phyloP scores from a whole-genome alignment of 2,113 vertebrate genomes.

The Oenanthe melanoleuca region DNA sequence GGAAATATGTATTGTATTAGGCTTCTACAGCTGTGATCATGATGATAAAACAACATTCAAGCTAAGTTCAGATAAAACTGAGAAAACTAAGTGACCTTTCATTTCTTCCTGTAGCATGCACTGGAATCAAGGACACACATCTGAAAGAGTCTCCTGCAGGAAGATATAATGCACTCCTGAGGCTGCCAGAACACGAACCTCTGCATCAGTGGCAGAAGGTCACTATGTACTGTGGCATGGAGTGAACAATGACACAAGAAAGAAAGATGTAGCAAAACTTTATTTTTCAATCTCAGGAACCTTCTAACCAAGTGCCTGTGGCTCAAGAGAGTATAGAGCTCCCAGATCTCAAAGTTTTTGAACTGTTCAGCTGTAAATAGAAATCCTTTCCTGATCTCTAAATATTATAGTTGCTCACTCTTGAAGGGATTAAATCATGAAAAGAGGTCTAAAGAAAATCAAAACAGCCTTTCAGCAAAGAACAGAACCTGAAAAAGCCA shows the following conservation, averaged over 20 bases:
- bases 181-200: neutral
- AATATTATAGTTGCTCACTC: neutral
- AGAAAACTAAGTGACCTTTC: slow-evolving; percentile 14
- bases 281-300: neutral
- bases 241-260: neutral
- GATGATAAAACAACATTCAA: neutral
- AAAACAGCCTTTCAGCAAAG: neutral
- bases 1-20: neutral
- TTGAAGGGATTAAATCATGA: neutral
- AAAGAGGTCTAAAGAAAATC: slow-evolving; percentile 13
- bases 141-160: slow-evolving; percentile 7
- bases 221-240: neutral
- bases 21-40: neutral
- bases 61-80: neutral
- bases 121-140: neutral
- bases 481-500: neutral
- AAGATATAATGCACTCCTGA: neutral
- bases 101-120: neutral
- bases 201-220: neutral
- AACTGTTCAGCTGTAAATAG: slow-evolving; percentile 17
- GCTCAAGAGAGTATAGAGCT: slow-evolving; percentile 11
- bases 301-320: neutral
- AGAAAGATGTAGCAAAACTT: slow-evolving; percentile 9
- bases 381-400: neutral
- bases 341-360: neutral